Base-by-base conservation (phyloP, 2,888 invertebrate species). In the Apocheima hispidaria region DNA sequence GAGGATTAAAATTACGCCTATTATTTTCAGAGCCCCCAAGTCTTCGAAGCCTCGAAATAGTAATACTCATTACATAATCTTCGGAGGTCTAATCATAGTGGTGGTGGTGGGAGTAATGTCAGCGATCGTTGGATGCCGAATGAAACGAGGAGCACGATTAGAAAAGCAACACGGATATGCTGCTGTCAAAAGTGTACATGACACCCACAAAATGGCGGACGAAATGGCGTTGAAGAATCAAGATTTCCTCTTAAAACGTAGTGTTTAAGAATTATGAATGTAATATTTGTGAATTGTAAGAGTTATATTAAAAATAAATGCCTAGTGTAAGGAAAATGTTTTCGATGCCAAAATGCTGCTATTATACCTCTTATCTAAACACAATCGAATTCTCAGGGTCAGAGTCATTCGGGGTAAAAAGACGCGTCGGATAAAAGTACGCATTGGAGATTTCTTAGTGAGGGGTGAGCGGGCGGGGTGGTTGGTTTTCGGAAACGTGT, bases 61-160 rank as follows among this genome's bases (percentile, higher is more conserved):
- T 12, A 33, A 33, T 2, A 33, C 30, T 5, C 4, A 9, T 12
- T 18, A 20, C 12, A 48, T 48, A 18, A 18, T 48, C 18, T 46
- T 46, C 6, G 46, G 30, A 48, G 46, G 46, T n/a, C 12, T 48
- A 18, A 12, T 48, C 1, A 12, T 48, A 12, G 46, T 48, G 20
- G 20, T 33, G 4, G n/a, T 20, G 2, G 33, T 18, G 2, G 46
- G 4, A 1, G 23, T 48, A 7, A 20, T 20, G 1, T 18, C 46
- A 5, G 20, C 18, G n/a, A n/a, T 48, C 18, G 14, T 48, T 6
- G 30, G 18, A 48, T 48, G 46, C n/a, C 21, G 46, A 33, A 14
- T 33, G n/a, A 48, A 33, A 30, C 30, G 30, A 33, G 5, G 30
- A 33, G 30, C 44, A 28, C 44, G 16, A 28, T 10, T 33, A 6